Base-by-base conservation (phyloP, 2,888 invertebrate genomes). In the Drosophila aldrichi region DNA sequence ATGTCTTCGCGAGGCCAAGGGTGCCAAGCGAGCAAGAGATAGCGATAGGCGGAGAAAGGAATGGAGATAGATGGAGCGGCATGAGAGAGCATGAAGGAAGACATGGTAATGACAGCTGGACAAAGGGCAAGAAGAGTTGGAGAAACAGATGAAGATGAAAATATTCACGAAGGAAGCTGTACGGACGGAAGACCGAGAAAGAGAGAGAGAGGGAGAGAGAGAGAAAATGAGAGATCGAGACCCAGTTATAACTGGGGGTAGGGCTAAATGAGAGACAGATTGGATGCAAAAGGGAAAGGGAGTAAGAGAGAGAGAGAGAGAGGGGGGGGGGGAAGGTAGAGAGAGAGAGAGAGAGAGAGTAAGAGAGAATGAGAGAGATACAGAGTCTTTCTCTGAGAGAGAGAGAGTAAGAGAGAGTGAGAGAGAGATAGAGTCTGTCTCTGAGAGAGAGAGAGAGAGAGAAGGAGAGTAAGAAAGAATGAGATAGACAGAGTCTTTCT, bases 1-100 rank as follows among this genome's bases (percentile, higher is more conserved):
- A 65, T 44, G 69, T 79, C 70, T 79, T 81, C 63, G 41, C 29
- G n/a, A 40, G 61, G 70, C 72, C 70, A 66, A 71, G 70, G 64
- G 69, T 61, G 60, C 46, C 22, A n/a, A 25, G 25, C 40, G 6
- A n/a, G n/a, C 22, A 20, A 32, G 41, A 34, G 20, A 25, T 1
- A 14, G 5, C 16, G 5, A 12, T 12, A 18, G 9, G 43, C 3
- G 7, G n/a, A 16, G 9, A 18, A 34, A 12, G 22, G 14, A 16
- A 22, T 12, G 34, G 32, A 34, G 41, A n/a, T n/a, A 2, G 20
- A 2, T 1, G 16, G 18, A 20, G 14, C 8, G 10, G 18, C 10
- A 18, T 29, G 29, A 8, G 29, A 29, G 46, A 46, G 32, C 12
- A 14, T 12, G 6, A 6, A 10, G 12, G n/a, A n/a, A 16, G 32